Conservation (phyloP, 2,797 vertebrate species). For the Odontamblyopus rebecca region DNA sequence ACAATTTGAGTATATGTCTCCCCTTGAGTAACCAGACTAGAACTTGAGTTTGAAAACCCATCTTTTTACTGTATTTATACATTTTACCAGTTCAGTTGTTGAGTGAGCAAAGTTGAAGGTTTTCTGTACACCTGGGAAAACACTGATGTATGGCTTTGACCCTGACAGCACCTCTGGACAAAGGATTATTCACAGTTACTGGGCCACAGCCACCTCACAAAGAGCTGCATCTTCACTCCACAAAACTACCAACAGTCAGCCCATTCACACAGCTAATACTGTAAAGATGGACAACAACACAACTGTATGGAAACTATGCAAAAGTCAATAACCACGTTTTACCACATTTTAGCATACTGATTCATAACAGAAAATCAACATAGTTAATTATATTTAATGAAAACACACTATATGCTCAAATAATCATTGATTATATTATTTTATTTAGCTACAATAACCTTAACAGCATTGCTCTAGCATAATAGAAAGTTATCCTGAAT, state of each 20-base stretch:
- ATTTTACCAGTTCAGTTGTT: not conserved
- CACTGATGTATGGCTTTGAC: slow-evolving; percentile 29
- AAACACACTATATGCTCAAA: not conserved
- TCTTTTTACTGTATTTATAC: not conserved
- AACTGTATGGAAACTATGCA: not conserved
- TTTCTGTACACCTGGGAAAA: slow-evolving; percentile 14
- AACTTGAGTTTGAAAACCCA: too few relatives aligned
- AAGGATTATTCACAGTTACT: slow-evolving; percentile 45
- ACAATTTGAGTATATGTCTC: too few relatives aligned
- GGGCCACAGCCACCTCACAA: slow-evolving; percentile 27
- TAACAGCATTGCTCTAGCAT: too few relatives aligned
- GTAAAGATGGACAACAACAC: not conserved
- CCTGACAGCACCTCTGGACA: slow-evolving; percentile 32
- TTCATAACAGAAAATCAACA: not conserved
- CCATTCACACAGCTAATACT: not conserved
- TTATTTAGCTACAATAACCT: not conserved
- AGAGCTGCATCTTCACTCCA: slow-evolving; percentile 29
- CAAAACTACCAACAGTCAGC: slow-evolving; percentile 1
- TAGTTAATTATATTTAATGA: too few relatives aligned
- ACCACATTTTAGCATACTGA: not conserved
- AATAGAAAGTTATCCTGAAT: too few relatives aligned
- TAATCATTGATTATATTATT: not conserved
- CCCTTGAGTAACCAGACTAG: too few relatives aligned
- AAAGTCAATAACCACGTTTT: not conserved
- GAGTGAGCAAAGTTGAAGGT: slow-evolving; percentile 31